Conservation (phyloP, 2,888 invertebrate genomes). For the Boloria euphrosyne region DNA sequence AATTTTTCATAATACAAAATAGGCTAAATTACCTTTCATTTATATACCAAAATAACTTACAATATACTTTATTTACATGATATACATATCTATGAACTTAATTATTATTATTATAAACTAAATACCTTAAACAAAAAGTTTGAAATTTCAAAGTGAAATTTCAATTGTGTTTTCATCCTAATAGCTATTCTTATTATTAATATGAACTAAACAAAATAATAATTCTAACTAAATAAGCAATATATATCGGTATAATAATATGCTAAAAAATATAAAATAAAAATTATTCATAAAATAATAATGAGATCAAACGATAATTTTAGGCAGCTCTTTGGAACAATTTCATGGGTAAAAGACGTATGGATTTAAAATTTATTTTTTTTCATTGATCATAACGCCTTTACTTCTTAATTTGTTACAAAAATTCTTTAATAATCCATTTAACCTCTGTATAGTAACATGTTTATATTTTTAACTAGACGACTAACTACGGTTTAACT, state of each 20-base stretch:
- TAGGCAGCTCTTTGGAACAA: slow-evolving; percentile 83
- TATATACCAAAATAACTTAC: slow-evolving; percentile 14
- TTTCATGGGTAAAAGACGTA: slow-evolving; percentile 50
- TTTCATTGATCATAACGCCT: slow-evolving; percentile 30
- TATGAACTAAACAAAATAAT: slow-evolving; percentile 2
- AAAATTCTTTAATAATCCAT: slow-evolving; percentile 29
- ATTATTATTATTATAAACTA: background rate
- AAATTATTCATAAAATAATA: slow-evolving; percentile 75
- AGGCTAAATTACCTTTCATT: slow-evolving; percentile 21
- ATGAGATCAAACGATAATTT: slow-evolving; percentile 82
- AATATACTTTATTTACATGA: slow-evolving; percentile 9
- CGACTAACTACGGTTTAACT: slow-evolving; percentile 23
- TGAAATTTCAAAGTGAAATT: background rate
- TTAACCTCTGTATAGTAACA: slow-evolving; percentile 34
- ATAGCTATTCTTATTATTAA: background rate
- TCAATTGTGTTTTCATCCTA: background rate
- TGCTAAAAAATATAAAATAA: slow-evolving; percentile 63
- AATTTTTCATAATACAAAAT: slow-evolving; percentile 2
- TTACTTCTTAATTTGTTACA: slow-evolving; percentile 30
- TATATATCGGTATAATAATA: slow-evolving; percentile 34
- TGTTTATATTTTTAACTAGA: slow-evolving; percentile 27
- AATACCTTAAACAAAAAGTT: background rate
- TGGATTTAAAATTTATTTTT: slow-evolving; percentile 29
- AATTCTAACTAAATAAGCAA: slow-evolving; percentile 2
- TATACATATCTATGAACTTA: slow-evolving; percentile 13